These are phyloP conservation scores for Erebia palarica DNA, from an alignment of 2,888 invertebrate species.

Conservation along the genomic window DNA sequence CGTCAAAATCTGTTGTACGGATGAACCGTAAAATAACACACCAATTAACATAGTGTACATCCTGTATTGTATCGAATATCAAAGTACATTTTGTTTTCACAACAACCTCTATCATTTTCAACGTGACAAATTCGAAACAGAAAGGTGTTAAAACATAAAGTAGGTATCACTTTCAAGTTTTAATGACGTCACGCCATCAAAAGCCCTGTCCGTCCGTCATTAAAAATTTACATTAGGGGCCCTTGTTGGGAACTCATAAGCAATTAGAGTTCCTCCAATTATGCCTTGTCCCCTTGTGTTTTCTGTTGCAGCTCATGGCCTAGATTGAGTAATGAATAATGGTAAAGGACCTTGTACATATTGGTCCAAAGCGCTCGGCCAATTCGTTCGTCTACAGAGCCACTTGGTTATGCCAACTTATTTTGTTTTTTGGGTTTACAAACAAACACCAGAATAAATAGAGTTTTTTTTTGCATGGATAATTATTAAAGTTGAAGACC, in stretches of 20 bases:
- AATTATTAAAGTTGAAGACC: too few relatives aligned
- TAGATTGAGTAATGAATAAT: background rate
- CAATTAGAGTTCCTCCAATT: constrained; percentile 31
- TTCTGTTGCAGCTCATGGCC: constrained; percentile 21
- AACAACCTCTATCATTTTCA: background rate
- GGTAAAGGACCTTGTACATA: too few relatives aligned
- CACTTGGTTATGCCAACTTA: too few relatives aligned
- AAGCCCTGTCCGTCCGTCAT: constrained; percentile 17
- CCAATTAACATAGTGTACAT: background rate
- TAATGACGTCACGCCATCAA: constrained; percentile 26
- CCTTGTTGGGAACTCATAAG: constrained; percentile 34
- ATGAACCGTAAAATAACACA: background rate
- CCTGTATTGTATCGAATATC: background rate
- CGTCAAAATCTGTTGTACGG: too few relatives aligned
- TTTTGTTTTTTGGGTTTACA: too few relatives aligned
- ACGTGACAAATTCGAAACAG: constrained; percentile 3
- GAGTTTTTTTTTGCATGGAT: too few relatives aligned
- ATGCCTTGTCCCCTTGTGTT: constrained; percentile 27
- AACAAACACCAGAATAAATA: too few relatives aligned
- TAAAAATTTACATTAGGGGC: constrained; percentile 32
- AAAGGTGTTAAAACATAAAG: constrained; percentile 14
- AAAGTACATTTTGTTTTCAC: background rate
- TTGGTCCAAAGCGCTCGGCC: too few relatives aligned
- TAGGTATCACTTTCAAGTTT: constrained; percentile 24
- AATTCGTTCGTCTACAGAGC: too few relatives aligned